Conservation (phyloP, 2,113 vertebrate genomes). For the Anhinga rufa region DNA sequence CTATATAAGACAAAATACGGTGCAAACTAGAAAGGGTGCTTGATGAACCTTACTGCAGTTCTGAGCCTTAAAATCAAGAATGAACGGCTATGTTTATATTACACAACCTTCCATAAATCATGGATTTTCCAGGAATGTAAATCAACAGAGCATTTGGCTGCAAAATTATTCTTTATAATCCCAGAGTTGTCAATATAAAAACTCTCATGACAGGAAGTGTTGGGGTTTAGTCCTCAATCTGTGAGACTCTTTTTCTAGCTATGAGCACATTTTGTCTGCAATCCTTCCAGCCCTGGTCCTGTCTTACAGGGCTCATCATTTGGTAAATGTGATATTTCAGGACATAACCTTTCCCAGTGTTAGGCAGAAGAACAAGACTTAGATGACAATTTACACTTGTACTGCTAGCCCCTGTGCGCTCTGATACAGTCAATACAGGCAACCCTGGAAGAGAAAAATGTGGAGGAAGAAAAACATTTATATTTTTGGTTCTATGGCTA, state of each 20-base stretch:
- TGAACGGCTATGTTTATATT: not conserved
- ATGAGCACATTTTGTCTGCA: not conserved
- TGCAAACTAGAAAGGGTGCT: not conserved
- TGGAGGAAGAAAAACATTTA: not conserved
- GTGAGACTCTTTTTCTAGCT: not conserved
- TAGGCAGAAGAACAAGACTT: not conserved
- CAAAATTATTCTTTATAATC: conserved; percentile 10
- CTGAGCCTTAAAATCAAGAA: not conserved
- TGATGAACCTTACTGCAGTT: not conserved
- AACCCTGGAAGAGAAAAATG: not conserved
- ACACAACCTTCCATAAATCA: not conserved
- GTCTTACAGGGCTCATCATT: not conserved
- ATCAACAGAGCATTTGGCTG: not conserved
- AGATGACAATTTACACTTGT: conserved; percentile 16
- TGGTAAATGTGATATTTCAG: not conserved
- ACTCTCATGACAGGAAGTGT: not conserved
- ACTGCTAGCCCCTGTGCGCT: not conserved
- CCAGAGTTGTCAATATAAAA: not conserved
- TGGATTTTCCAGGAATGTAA: not conserved
- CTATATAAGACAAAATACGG: not conserved
- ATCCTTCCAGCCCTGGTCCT: not conserved
- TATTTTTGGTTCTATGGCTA: not conserved
- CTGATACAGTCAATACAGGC: not conserved
- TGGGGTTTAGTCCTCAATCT: not conserved
- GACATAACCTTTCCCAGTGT: not conserved